Conservation (phyloP, 2,797 vertebrate genomes). For the Lutjanus argentimaculatus region DNA sequence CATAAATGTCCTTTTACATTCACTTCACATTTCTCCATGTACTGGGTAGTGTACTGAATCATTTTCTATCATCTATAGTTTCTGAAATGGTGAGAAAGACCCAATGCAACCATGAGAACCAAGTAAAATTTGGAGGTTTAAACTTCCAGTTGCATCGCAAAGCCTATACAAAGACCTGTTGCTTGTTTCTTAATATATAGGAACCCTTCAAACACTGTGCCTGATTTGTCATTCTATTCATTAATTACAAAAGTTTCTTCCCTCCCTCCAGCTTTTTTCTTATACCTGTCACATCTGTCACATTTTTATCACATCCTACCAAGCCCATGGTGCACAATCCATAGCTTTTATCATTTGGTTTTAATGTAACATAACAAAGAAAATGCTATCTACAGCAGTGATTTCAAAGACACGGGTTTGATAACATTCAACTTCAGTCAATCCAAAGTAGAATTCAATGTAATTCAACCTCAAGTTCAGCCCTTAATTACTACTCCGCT, state of each 20-base stretch:
- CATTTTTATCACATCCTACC: constrained; percentile 9
- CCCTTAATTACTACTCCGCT: constrained; percentile 31
- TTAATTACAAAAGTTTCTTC: not conserved
- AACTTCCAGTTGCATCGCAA: constrained; percentile 8
- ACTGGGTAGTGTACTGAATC: not conserved
- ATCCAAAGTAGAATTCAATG: constrained; percentile 2
- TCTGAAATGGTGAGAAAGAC: not conserved
- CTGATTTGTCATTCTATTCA: not conserved
- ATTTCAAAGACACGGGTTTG: constrained; percentile 1
- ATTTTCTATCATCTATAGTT: not conserved
- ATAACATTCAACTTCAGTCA: constrained; percentile 7
- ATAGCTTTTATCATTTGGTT: not conserved
- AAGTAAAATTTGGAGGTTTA: not conserved
- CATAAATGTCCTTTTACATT: not conserved
- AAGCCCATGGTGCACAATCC: not conserved
- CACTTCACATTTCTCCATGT: not conserved
- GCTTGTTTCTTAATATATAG: constrained; percentile 6
- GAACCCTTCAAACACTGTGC: not conserved
- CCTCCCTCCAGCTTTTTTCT: constrained; percentile 7
- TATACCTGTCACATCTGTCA: constrained; percentile 26
- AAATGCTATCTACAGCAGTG: not conserved
- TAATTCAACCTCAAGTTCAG: constrained; percentile 25
- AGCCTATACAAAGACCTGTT: not conserved
- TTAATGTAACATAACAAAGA: constrained; percentile 20
- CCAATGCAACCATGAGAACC: not conserved